Percentiles rank a stretch among this genome's conserved stretches.
phyloP scores from a whole-genome alignment of 2,113 vertebrate genomes.

The Ploceus nigricollis region DNA sequence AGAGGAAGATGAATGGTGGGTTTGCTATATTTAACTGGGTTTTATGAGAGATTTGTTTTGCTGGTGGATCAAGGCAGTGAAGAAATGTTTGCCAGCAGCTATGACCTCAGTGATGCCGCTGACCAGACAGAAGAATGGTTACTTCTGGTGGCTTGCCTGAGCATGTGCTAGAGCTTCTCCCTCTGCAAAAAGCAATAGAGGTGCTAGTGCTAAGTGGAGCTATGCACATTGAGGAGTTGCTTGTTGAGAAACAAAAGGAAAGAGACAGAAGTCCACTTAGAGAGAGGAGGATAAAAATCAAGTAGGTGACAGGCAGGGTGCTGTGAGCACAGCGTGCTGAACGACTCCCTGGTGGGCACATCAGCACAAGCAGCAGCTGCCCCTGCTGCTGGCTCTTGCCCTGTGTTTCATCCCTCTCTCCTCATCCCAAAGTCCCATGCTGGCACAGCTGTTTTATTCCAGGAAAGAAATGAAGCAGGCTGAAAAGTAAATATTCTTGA shows the following conservation, averaged over 20 bases:
- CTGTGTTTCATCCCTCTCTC: not conserved
- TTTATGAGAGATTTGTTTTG: not conserved
- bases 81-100: not conserved
- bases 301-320: not conserved
- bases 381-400: not conserved
- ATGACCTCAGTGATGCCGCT: not conserved
- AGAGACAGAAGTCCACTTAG: slow-evolving; percentile 7
- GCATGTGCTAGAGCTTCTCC: not conserved
- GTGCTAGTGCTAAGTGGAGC: not conserved
- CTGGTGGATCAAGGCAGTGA: not conserved
- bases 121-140: not conserved
- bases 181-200: not conserved
- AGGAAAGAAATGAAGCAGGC: not conserved
- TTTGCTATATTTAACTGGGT: not conserved
- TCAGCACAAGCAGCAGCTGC: not conserved
- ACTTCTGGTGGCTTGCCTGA: not conserved
- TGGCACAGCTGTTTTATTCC: not conserved
- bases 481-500: not conserved
- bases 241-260: slow-evolving; percentile 24
- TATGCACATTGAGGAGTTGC: not conserved
- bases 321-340: rapidly evolving
- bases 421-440: rapidly evolving
- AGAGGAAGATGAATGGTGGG: not conserved
- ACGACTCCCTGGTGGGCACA: not conserved
- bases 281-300: not conserved